Evolutionary conservation across 2,113 vertebrate species (phyloP), one percentile per base, ranked within the genome.

Genomic region (Noturus placidus): DNA sequence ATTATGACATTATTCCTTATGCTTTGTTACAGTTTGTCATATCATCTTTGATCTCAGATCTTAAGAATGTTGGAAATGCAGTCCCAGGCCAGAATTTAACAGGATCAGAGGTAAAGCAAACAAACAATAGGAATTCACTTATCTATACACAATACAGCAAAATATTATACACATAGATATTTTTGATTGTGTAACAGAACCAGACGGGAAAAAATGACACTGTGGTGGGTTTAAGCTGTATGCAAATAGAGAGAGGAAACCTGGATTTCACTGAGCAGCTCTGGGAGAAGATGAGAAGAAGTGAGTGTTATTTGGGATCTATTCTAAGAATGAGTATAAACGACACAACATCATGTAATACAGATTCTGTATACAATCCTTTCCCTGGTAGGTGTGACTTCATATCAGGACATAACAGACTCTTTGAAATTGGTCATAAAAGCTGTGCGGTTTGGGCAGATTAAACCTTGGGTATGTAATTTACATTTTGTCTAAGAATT

Each of bases 251-350:
- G 80, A 94, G 97, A 84, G 96, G 95, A 17, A 96, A 98, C 91
- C 95, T 99, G 30, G 98, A 99, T 92, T 99, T 99, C 92, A 95
- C 96, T 38, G 98, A 99, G 88, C 96, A 97, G 69, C 93, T 99
- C 1, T 99, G 98, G 98, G 96, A 96, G 91, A 96, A 92, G 89
- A 96, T 99, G 96, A 96, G 95, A 89, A 96, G 93, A 91, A 96
- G 98, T 99, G 89, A 89, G 96, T 95, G n/a, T n/a, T 27, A 6
- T 27, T 77, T 83, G 27, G 13, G 25, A 69, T 33, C 9, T 22
- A 33, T 77, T 76, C 17, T 67, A n/a, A 65, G 1, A 82, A 65
- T 38, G 3, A 35, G 27, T 59, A 69, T 59, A 70, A 25, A 8
- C 50, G 25, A 78, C 46, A 10, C 8, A 33, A 15, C 9, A n/a